Evolutionary conservation across 2,113 vertebrate species (phyloP).

Genomic region (Cepphus grylle): DNA sequence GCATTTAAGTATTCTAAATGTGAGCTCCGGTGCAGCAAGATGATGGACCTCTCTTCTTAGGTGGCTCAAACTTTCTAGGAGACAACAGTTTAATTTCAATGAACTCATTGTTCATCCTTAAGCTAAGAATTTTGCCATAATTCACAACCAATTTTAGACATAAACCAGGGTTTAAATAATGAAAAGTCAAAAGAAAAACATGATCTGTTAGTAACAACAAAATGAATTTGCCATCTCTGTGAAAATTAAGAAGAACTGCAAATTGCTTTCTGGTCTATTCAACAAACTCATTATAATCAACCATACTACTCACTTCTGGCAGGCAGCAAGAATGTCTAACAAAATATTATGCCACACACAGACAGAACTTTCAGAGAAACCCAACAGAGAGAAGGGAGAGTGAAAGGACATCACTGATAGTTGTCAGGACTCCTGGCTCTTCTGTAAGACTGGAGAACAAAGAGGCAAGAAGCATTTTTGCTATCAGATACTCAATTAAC

Average conservation of each 20-base stretch:
- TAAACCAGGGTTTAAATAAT: background rate
- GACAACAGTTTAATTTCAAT: background rate
- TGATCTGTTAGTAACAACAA: background rate
- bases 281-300: background rate
- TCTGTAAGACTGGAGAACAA: conserved; percentile 40
- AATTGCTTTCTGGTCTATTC: background rate
- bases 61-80: background rate
- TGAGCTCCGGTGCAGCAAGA: background rate
- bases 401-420: background rate
- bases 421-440: conserved; percentile 28
- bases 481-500: conserved; percentile 51
- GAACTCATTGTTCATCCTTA: background rate
- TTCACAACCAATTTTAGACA: background rate
- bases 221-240: background rate
- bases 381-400: background rate
- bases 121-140: background rate
- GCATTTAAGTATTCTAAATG: background rate
- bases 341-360: background rate
- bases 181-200: background rate
- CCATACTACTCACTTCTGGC: background rate
- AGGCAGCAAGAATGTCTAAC: background rate
- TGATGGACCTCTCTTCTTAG: background rate
- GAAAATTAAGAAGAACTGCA: background rate
- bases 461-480: conserved; percentile 20
- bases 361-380: background rate